Evolutionary conservation across 2,113 vertebrate genomes (phyloP), one percentile per base, ranked within the genome.

Genomic region (Romanogobio albipinnatus): DNA sequence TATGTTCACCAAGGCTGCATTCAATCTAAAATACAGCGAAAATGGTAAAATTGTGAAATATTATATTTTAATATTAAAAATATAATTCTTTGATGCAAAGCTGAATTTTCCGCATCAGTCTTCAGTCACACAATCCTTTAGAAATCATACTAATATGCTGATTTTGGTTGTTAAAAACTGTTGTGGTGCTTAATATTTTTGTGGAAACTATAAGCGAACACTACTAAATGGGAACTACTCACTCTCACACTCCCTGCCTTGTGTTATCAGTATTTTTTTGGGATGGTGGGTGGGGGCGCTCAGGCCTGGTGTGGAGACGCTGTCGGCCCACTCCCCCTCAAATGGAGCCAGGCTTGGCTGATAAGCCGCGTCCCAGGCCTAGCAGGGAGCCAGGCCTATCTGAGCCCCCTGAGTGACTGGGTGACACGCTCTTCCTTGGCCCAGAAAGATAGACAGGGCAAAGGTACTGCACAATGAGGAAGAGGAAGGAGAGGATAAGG

Each of bases 181-280:
- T 56, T 56, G 17, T 56, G 53, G 17, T 56, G 53, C 53, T 56
- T 56, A 19, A 56, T 22, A 56, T 56, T 56, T 56, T 56, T 56
- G 17, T 56, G 53, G 53, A 56, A 56, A 56, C 53, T 56, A 84
- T 39, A 56, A 61, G 10, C 0, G 39, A 49, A 53, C 36, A 0
- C 36, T 29, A 24, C 11, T 4, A 62, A 73, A 29, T 3, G 47
- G 47, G n/a, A 76, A 76, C 29, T 66, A 7, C 39, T 79, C 7
- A 2, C 76, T 64, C 53, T 80, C 86, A 51, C 70, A 66, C 77
- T 81, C 71, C 45, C 15, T 70, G 68, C 86, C 56, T 62, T 61
- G 89, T 90, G 93, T 97, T 98, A 98, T 97, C 96, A 96, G 95
- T 94, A 92, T 93, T 84, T 86, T 66, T 29, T 94, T 94, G 88